phyloP scores from a whole-genome alignment of 2,888 invertebrate genomes.

The Microchrysa polita region DNA sequence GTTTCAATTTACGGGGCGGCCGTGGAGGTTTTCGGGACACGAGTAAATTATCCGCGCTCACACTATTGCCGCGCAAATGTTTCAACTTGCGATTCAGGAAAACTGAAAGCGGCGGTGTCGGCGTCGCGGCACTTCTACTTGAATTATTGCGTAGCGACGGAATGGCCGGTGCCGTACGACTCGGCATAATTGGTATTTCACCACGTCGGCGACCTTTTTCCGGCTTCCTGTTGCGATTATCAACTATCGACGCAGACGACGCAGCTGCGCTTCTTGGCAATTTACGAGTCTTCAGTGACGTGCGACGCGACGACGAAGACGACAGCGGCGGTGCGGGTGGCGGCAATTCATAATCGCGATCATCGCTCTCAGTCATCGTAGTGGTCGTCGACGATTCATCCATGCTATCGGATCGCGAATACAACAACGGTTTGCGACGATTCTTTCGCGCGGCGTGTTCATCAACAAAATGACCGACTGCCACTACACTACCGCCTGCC shows the following conservation, averaged over 20 bases:
- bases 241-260: not conserved
- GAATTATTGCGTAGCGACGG: not conserved
- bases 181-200: not conserved
- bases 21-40: not conserved
- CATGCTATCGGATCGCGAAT: conserved; percentile 38
- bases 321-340: no score
- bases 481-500: not conserved
- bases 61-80: conserved; percentile 32
- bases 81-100: conserved; percentile 3
- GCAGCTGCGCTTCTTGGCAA: not conserved
- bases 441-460: conserved; percentile 1
- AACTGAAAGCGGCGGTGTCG: not conserved
- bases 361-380: not conserved
- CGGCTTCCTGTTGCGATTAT: no score
- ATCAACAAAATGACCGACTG: not conserved
- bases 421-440: conserved; percentile 43
- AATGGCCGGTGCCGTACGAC: not conserved
- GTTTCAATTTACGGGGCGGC: not conserved
- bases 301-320: not conserved
- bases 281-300: not conserved
- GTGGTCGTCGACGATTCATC: conserved; percentile 12
- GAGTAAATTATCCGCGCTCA: conserved; percentile 44
- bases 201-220: not conserved
- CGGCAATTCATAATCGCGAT: not conserved
- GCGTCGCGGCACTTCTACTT: not conserved